Base-by-base conservation (phyloP, 2,888 invertebrate species). In the Dynastes maya region DNA sequence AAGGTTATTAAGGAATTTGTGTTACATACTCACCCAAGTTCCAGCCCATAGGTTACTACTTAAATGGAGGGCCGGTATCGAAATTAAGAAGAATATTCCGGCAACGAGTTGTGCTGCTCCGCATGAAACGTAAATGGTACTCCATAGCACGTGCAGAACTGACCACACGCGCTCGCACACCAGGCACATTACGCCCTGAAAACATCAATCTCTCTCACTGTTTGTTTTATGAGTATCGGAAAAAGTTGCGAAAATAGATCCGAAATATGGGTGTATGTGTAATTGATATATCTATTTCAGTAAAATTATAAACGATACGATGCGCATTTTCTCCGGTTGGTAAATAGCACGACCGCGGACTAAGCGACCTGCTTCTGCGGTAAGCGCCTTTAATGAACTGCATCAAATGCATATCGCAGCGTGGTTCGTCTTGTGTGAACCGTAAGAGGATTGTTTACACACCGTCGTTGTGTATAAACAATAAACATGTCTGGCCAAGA, bases 21-120 rank as follows among this genome's bases (percentile, higher is more conserved):
- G 11, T 8, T 45, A 45, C 45, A 11, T 51, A 85, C 89, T 89
- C 86, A 91, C 91, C 90, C 90, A 90, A 83, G 89, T 86, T 84
- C 91, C 91, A 9, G 90, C 89, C 86, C 89, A 89, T 77, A 91
- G 85, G 82, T 90, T 90, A 80, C 89, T 89, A 79, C 89, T 90
- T 37, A 90, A 85, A 81, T 88, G 88, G 77, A 90, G 87, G 78
- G 90, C 88, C 79, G 90, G 90, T 81, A 90, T 86, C 63, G 89
- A 89, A 80, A 91, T 87, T 79, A 90, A 85, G 85, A 90, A 91
- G 85, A 91, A 90, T 78, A 90, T 89, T 55, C 91, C 91, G 53
- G 89, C 89, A 78, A 90, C 89, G 76, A 91, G 85, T 84, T 91
- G 91, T 76, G 89, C 88, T 76, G 90, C 89, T 77, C 91, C 91